Base-by-base conservation (phyloP, 2,113 vertebrate species). In the Gasterosteus nipponicus region DNA sequence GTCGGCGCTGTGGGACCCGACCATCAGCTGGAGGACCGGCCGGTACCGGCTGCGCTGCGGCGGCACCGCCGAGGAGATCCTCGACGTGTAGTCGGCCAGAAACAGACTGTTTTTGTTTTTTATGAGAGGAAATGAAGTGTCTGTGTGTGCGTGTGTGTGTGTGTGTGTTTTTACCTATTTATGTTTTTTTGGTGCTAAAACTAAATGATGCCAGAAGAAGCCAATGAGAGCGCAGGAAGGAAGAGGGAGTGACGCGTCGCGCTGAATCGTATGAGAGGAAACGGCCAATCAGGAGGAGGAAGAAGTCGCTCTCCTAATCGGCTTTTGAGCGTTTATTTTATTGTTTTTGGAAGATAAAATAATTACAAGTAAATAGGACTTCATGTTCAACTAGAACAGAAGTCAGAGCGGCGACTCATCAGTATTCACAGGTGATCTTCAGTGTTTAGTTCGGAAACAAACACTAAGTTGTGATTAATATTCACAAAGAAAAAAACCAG, bases 1-100 rank as follows among this genome's bases (percentile, higher is more conserved):
- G n/a, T 99, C 98, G 2, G 98, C 98, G 14, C 93, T 99, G 56
- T 99, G 98, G 97, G 98, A 99, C 88, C 97, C 98, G 8, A 99
- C 97, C 0, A 98, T 99, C 92, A 97, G 97, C 94, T 99, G 98
- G 98, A 95, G 98, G 88, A 98, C 97, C 7, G 97, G 97, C 10
- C 96, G 97, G 33, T 99, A 98, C 90, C 94, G 98, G 7, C 91
- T 99, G 76, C 97, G 98, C 83, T 99, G 98, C 29, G 98, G 98
- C 39, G 98, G 98, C 73, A 99, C 97, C 1, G 98, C 98, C 0
- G 98, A 99, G 81, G 98, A 99, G 90, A 97, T 99, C 83, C 92
- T 99, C 3, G 98, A 99, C 3, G 97, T 99, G 86, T 99, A 91
- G 80, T 78, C 56, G 42, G 73, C 47, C 31, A 39, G 10, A 35